Conservation (phyloP, 2,888 invertebrate species). For the Pomacea canaliculata region DNA sequence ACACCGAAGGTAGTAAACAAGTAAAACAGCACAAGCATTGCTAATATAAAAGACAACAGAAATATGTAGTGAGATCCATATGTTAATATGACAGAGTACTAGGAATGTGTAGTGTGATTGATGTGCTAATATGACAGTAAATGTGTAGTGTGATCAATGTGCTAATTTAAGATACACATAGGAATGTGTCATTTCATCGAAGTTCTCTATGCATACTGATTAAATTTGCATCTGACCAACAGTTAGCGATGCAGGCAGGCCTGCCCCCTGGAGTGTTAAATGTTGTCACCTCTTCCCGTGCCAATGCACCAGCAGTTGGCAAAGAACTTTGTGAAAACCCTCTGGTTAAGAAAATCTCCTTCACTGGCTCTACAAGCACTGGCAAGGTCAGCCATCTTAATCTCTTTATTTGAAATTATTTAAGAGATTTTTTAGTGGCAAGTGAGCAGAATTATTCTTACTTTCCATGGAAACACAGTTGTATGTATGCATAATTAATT, state of each 20-base stretch:
- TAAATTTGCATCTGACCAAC: neutral
- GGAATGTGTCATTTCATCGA: slow-evolving; percentile 19
- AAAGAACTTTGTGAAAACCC: slow-evolving; percentile 87
- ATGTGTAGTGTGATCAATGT: neutral
- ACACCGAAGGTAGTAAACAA: no score
- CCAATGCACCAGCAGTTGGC: slow-evolving; percentile 85
- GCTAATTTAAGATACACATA: neutral
- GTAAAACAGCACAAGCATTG: no score
- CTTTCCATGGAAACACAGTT: neutral
- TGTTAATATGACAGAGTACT: no score
- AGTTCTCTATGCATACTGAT: no score
- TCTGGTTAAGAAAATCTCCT: slow-evolving; percentile 88
- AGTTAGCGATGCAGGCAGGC: slow-evolving; percentile 88
- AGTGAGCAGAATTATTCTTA: neutral
- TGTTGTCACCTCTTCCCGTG: slow-evolving; percentile 83
- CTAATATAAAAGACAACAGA: no score
- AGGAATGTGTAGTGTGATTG: no score
- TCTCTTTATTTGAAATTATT: neutral
- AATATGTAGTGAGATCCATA: no score
- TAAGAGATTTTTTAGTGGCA: neutral
- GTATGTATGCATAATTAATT: neutral
- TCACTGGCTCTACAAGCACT: slow-evolving; percentile 91
- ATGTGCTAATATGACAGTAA: no score
- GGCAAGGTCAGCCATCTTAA: slow-evolving; percentile 78
- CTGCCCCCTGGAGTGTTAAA: slow-evolving; percentile 92